Conservation (phyloP, 2,888 invertebrate species). For the Aphodius sticticus region DNA sequence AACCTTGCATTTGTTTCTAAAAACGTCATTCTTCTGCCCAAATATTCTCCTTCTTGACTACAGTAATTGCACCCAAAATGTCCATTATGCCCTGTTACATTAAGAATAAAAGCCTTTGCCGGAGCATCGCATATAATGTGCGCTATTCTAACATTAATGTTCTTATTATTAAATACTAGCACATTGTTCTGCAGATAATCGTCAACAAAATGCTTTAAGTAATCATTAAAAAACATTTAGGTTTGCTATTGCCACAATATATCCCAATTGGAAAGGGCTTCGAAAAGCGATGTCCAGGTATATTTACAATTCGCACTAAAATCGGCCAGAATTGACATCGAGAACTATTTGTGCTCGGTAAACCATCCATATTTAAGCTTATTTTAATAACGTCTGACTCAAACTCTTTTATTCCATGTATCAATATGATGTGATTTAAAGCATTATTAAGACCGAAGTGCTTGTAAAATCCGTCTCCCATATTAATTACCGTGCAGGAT, state of each 20-base stretch:
- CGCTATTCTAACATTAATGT: not conserved
- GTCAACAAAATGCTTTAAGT: not conserved
- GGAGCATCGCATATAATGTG: not conserved
- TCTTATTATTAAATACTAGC: not conserved
- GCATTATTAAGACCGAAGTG: not conserved
- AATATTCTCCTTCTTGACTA: not conserved
- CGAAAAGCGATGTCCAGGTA: not conserved
- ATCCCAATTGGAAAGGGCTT: not conserved
- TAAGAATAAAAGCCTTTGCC: not conserved
- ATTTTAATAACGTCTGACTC: not conserved
- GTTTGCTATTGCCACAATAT: not conserved
- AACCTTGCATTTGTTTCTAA: not conserved
- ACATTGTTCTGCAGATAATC: not conserved
- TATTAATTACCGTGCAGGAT: not conserved
- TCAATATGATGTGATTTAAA: not conserved
- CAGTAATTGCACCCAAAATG: not conserved
- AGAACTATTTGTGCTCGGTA: not conserved
- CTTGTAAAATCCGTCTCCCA: not conserved
- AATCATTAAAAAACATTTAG: not conserved
- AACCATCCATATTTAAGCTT: not conserved
- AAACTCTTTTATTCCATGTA: not conserved
- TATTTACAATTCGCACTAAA: not conserved
- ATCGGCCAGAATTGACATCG: not conserved
- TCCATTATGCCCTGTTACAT: not conserved
- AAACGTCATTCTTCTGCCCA: not conserved